Percentiles rank a stretch among this genome's conserved stretches.
phyloP scores from a whole-genome alignment of 2,113 vertebrate genomes.

The Dromiciops gliroides region DNA sequence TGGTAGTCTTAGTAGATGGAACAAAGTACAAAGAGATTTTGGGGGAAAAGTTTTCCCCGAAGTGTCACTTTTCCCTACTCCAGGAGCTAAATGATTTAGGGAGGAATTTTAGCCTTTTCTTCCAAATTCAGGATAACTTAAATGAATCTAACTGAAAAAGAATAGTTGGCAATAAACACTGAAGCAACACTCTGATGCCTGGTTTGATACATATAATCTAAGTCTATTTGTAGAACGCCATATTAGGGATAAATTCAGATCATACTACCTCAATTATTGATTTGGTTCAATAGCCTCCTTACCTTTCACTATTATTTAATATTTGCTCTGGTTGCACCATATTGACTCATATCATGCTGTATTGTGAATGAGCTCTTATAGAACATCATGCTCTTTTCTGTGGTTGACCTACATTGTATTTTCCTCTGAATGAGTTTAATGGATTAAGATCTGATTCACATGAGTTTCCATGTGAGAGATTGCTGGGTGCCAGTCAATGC shows the following conservation, averaged over 20 bases:
- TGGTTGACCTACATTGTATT: not conserved
- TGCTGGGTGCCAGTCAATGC: not conserved
- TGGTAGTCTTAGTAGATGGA: slow-evolving; percentile 30
- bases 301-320: too few relatives aligned
- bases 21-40: not conserved
- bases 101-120: not conserved
- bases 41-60: not conserved
- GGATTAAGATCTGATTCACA: not conserved
- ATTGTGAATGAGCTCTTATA: not conserved
- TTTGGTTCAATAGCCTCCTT: rapidly evolving
- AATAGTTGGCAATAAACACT: not conserved
- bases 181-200: not conserved
- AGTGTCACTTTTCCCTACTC: not conserved
- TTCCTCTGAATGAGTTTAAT: slow-evolving; percentile 52
- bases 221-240: not conserved
- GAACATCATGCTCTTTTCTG: rapidly evolving
- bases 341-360: rapidly evolving
- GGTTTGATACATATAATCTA: not conserved
- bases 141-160: not conserved
- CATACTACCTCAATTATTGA: rapidly evolving
- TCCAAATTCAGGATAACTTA: not conserved
- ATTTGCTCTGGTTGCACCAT: not conserved
- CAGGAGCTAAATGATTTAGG: not conserved
- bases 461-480: not conserved
- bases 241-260: rapidly evolving